Evolutionary conservation across 2,113 vertebrate genomes (phyloP).

Genomic region (Mus spicilegus): DNA sequence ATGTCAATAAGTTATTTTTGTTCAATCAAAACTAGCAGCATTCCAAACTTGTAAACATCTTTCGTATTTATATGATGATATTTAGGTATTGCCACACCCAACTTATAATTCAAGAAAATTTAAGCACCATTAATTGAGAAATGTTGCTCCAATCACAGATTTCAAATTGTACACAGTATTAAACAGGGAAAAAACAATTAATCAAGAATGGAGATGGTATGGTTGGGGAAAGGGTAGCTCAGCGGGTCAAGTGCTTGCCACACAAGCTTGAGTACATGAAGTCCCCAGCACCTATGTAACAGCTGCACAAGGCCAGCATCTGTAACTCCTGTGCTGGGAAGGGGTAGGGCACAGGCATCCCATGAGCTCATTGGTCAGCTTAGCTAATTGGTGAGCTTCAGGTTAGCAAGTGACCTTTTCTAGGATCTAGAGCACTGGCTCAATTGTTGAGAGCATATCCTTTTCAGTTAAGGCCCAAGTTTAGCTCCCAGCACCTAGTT

Average conservation of each 20-base stretch:
- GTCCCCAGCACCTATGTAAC: not conserved
- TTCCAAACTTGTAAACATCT: not conserved
- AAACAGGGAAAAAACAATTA: not conserved
- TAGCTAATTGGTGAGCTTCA: not conserved
- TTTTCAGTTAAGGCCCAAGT: not conserved
- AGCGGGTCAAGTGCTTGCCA: not conserved
- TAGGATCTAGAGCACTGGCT: not conserved
- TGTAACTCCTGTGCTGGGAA: not conserved
- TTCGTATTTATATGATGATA: not conserved
- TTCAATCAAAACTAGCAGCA: not conserved
- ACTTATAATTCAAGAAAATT: not conserved
- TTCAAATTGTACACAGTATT: not conserved
- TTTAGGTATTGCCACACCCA: not conserved
- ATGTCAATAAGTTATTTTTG: not conserved
- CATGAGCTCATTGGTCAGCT: not conserved
- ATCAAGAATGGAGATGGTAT: not conserved
- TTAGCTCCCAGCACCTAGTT: not conserved
- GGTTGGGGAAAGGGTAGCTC: not conserved
- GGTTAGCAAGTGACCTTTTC: no score
- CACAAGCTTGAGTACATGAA: not conserved
- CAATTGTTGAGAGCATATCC: not conserved
- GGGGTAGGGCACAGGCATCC: not conserved
- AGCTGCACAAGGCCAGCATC: not conserved
- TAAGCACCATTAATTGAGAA: not conserved
- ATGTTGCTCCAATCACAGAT: not conserved